phyloP scores from a whole-genome alignment of 53 echinoderm and acorn worm species.

The Echinarachnius parma region DNA sequence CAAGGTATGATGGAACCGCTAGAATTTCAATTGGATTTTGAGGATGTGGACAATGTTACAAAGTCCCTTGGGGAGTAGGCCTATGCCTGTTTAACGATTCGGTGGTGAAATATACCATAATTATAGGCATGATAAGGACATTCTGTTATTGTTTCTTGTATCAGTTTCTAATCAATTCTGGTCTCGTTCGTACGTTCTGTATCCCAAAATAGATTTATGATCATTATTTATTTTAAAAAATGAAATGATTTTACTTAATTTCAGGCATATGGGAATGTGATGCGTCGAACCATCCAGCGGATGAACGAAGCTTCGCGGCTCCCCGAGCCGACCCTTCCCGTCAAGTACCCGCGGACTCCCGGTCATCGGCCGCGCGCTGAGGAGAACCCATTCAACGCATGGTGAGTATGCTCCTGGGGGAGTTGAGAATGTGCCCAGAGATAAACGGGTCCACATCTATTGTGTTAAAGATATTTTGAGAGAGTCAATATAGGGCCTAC shows the following conservation, averaged over 20 bases:
- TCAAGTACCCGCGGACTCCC: constrained; percentile 45
- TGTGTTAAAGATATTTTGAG: neutral
- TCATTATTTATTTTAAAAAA: too few relatives aligned
- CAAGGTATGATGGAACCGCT: too few relatives aligned
- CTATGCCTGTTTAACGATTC: too few relatives aligned
- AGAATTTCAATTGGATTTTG: too few relatives aligned
- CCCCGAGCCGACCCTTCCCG: constrained; percentile 48
- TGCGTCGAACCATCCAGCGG: neutral
- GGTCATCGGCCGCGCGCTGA: constrained; percentile 34
- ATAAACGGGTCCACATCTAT: neutral
- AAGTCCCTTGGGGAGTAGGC: too few relatives aligned
- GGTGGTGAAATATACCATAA: too few relatives aligned
- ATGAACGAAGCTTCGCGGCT: constrained; percentile 20
- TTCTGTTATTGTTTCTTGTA: too few relatives aligned
- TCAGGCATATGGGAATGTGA: constrained; percentile 12
- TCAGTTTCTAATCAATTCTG: too few relatives aligned
- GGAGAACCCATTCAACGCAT: constrained; percentile 48
- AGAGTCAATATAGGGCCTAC: neutral
- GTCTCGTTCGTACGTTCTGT: too few relatives aligned
- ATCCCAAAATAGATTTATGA: too few relatives aligned
- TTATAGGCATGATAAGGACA: too few relatives aligned
- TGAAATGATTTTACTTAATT: neutral
- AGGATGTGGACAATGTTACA: too few relatives aligned
- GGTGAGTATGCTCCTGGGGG: neutral
- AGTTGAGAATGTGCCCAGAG: neutral